phyloP scores from a whole-genome alignment of 2,113 vertebrate species.

The Ranitomeya imitator region DNA sequence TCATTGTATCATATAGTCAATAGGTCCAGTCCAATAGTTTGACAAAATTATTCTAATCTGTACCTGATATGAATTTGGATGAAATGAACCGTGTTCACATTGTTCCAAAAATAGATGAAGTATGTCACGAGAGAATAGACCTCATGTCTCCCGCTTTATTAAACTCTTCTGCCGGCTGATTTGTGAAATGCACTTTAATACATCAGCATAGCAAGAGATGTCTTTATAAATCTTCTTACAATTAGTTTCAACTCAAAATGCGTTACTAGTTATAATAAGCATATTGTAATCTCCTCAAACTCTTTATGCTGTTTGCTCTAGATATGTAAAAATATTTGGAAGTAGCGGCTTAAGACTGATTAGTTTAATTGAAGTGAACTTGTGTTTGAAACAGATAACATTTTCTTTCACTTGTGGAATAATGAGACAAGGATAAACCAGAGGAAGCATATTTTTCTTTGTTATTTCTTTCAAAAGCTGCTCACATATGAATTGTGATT shows the following conservation, averaged over 20 bases:
- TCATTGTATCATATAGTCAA: background rate
- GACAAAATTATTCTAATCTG: background rate
- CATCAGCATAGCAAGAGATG: conserved; percentile 10
- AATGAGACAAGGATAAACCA: conserved; percentile 65
- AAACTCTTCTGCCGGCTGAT: conserved; percentile 22
- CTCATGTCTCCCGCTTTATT: conserved; percentile 16
- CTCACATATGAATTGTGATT: conserved; percentile 26
- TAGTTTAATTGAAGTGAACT: conserved; percentile 72
- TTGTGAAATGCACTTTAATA: conserved; percentile 25
- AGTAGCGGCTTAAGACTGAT: conserved; percentile 64
- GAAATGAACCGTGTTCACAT: background rate
- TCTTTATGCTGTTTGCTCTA: conserved; percentile 63
- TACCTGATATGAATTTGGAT: background rate
- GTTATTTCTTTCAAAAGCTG: conserved; percentile 35
- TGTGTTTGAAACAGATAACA: conserved; percentile 72
- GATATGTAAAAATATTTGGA: conserved; percentile 66
- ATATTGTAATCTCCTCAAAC: conserved; percentile 58
- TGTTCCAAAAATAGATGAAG: conserved; percentile 16
- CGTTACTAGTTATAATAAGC: conserved; percentile 49
- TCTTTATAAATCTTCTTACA: conserved; percentile 44
- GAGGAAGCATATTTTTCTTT: conserved; percentile 44
- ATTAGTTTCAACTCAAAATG: conserved; percentile 38
- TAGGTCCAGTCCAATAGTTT: background rate
- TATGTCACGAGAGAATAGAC: conserved; percentile 18
- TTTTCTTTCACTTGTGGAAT: conserved; percentile 69